phyloP scores from a whole-genome alignment of 2,113 vertebrate genomes.

The Hydrolagus affinis region DNA sequence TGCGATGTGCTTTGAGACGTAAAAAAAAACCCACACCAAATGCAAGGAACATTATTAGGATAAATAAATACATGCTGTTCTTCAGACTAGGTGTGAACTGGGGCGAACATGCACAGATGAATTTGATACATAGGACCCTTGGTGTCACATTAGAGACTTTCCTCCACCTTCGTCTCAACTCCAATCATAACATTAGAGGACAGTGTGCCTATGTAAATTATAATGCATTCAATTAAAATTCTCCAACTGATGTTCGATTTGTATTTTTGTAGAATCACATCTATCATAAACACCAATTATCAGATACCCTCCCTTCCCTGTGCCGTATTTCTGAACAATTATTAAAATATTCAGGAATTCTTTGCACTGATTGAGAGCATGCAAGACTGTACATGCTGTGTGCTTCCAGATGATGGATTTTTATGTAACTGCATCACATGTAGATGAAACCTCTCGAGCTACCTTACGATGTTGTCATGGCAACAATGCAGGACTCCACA shows the following conservation, averaged over 20 bases:
- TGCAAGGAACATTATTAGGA: too few relatives aligned
- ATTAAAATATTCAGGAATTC: background rate
- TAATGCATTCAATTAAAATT: background rate
- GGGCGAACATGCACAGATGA: too few relatives aligned
- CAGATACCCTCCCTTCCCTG: too few relatives aligned
- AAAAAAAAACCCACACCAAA: too few relatives aligned
- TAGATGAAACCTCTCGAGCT: constrained; percentile 56
- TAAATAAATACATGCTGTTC: too few relatives aligned
- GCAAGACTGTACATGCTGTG: constrained; percentile 49
- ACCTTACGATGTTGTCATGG: constrained; percentile 57
- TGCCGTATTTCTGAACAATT: background rate
- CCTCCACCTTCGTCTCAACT: too few relatives aligned
- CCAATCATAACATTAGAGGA: too few relatives aligned
- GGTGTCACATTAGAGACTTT: too few relatives aligned
- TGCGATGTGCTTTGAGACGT: too few relatives aligned
- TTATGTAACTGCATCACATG: constrained; percentile 52
- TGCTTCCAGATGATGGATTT: constrained; percentile 54
- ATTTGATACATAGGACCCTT: too few relatives aligned
- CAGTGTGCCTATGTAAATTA: background rate
- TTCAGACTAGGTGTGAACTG: too few relatives aligned
- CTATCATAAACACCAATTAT: background rate
- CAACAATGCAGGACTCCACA: constrained; percentile 52
- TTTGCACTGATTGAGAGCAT: constrained; percentile 39
- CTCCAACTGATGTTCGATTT: background rate
- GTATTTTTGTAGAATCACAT: background rate